Percentiles rank a stretch among this genome's conserved stretches.
Conservation (phyloP, 2,113 vertebrate genomes). For the Pangasianodon gigas region DNA sequence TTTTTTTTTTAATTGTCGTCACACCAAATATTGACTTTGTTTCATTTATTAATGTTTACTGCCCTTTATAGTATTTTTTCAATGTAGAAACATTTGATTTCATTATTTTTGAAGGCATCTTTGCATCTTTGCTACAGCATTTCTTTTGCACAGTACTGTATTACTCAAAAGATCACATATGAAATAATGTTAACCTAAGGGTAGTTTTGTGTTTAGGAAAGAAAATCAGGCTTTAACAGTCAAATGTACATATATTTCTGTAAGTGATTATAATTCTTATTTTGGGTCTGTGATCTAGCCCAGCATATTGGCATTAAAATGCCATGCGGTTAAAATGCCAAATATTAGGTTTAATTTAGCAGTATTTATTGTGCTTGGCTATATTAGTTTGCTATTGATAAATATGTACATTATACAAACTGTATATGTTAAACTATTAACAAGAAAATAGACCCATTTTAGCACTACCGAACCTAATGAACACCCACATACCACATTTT, state of each 20-base stretch:
- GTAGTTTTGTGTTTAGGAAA: background rate
- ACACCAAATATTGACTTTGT: no score
- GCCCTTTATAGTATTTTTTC: no score
- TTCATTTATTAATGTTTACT: no score
- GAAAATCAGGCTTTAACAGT: background rate
- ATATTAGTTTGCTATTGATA: background rate
- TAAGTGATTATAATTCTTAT: background rate
- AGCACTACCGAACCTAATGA: background rate
- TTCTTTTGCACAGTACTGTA: no score
- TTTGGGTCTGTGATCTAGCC: background rate
- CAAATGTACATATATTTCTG: background rate
- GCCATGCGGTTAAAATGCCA: background rate
- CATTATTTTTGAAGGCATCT: no score
- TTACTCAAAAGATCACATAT: background rate
- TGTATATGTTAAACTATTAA: background rate
- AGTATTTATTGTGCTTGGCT: background rate
- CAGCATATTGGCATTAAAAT: background rate
- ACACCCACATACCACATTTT: conserved; percentile 62
- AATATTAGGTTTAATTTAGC: background rate
- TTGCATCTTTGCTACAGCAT: no score
- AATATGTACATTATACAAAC: background rate
- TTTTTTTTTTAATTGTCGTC: no score
- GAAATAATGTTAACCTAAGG: background rate
- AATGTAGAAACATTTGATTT: no score
- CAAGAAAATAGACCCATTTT: background rate